Evolutionary conservation across 2,113 vertebrate species (phyloP).

Genomic region (Ursus arctos): DNA sequence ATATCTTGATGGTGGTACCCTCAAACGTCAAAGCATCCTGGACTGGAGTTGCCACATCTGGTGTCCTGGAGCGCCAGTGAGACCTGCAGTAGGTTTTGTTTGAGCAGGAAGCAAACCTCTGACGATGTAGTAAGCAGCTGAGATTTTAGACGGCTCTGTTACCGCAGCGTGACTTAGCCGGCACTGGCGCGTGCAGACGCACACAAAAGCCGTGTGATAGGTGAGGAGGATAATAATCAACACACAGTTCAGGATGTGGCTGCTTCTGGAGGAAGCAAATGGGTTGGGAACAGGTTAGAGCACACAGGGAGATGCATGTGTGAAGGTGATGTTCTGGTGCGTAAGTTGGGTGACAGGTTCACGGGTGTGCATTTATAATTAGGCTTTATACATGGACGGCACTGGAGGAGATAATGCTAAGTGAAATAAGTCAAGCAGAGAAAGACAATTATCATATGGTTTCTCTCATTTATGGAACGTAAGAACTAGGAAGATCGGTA

Average conservation of each 20-base stretch:
- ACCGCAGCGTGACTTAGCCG: background rate
- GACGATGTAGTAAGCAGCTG: background rate
- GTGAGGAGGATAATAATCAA: background rate
- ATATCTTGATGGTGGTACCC: background rate
- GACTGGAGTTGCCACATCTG: background rate
- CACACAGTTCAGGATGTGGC: background rate
- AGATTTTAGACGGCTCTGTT: background rate
- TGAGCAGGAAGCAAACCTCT: background rate
- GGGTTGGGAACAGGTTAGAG: background rate
- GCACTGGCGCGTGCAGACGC: background rate
- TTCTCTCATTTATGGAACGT: too few species aligned
- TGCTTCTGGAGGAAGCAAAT: background rate
- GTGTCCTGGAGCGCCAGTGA: background rate
- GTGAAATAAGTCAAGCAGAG: background rate
- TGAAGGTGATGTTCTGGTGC: background rate
- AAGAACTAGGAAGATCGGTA: too few species aligned
- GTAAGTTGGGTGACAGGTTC: background rate
- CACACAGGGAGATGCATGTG: rapidly evolving
- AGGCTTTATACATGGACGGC: background rate
- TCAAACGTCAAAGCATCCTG: background rate
- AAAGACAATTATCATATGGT: too few species aligned
- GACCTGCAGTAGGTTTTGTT: background rate
- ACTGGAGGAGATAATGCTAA: too few species aligned
- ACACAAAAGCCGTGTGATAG: background rate
- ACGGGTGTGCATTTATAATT: background rate